Evolutionary conservation across 2,888 invertebrate species (phyloP), one percentile per base, ranked within the genome.

Genomic region (Heteromyza rotundicornis): DNA sequence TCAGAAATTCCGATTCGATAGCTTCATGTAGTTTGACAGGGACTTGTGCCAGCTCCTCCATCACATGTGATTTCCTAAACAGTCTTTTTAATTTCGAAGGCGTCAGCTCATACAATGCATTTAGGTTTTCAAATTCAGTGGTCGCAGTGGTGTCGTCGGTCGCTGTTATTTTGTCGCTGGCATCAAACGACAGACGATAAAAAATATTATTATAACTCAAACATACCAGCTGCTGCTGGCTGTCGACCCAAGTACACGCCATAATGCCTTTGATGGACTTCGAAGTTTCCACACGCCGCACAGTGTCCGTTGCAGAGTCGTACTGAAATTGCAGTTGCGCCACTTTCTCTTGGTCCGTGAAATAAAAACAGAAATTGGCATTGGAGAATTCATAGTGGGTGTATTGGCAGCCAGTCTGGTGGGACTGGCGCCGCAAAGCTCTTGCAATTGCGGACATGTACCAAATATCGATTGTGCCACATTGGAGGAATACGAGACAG

Each of bases 171-270:
- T 7, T 16, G 8, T 14, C n/a, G 17, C 8, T 12, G 3, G 3
- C 5, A 7, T 57, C 35, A 60, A 78, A 76, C n/a, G 63, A 63
- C 3, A 75, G 62, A 35, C 71, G 68, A 66, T 82, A 80, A 53
- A 82, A 82, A 10, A 82, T 75, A 53, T 82, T 82, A 60, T 82
- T 82, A 36, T 76, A 74, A 59, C 78, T 81, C 12, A 82, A 67
- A 27, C 81, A 82, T 32, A 82, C 73, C 17, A 82, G 64, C 57
- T 75, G 76, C 3, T 74, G 64, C 19, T 73, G 71, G 12, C 72
- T 68, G 14, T 72, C 68, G 2, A 79, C 72, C 75, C 78, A 82
- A 1, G 80, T 80, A 50, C 81, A 73, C 2, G 76, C 80, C 17
- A 78, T 68, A 64, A 82, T 80, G 1, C 79, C 81, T 1, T 73